Conservation (phyloP, 2,888 invertebrate genomes). For the Xanthorhoe designata region DNA sequence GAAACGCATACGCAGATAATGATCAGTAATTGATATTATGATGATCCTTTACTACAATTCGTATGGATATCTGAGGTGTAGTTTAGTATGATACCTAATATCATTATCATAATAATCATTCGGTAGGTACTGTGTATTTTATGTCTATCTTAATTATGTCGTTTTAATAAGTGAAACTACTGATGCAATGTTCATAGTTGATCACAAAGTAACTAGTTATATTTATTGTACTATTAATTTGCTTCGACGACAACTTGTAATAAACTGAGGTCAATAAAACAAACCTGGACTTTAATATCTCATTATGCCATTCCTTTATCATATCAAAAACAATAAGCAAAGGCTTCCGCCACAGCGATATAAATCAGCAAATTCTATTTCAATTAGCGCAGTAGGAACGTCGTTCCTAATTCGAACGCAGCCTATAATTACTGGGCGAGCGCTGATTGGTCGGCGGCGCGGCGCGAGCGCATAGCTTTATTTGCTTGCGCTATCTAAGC, state of each 20-base stretch:
- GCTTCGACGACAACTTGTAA: background rate
- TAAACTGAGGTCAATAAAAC: constrained; percentile 7
- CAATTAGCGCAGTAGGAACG: constrained; percentile 73
- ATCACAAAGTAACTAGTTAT: background rate
- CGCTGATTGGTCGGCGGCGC: constrained; percentile 69
- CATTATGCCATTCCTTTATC: constrained; percentile 50
- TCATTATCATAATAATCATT: too few relatives aligned
- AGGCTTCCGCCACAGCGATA: constrained; percentile 66
- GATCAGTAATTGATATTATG: constrained; percentile 30
- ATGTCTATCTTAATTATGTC: background rate
- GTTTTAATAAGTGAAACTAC: background rate
- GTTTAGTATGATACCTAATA: too few relatives aligned
- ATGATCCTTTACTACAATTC: constrained; percentile 12
- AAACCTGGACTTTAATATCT: constrained; percentile 39
- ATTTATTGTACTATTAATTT: background rate
- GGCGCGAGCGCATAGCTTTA: constrained; percentile 64
- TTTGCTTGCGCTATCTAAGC: constrained; percentile 68
- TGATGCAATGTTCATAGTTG: background rate
- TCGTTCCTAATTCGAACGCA: constrained; percentile 79
- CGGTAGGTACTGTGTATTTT: background rate
- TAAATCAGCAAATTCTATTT: constrained; percentile 77
- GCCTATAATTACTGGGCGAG: constrained; percentile 76
- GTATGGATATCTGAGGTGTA: too few relatives aligned
- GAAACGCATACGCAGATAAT: constrained; percentile 28
- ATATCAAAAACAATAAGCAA: constrained; percentile 62